Conservation (phyloP, 2,888 invertebrate genomes). For the Diadegma fenestrale region DNA sequence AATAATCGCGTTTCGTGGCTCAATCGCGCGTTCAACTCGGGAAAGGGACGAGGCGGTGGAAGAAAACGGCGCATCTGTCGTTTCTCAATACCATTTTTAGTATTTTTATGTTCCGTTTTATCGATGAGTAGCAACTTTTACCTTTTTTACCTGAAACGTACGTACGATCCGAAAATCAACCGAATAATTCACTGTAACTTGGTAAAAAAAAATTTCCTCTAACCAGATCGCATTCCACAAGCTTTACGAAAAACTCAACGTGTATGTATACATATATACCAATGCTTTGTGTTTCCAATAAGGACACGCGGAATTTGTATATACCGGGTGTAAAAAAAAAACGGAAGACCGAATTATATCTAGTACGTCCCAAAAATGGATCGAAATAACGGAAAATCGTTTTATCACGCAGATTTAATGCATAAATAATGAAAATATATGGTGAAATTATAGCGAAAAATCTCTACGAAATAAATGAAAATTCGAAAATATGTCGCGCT, state of each 20-base stretch:
- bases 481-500: neutral
- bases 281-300: conserved; percentile 1
- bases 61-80: conserved; percentile 72
- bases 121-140: neutral
- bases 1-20: conserved; percentile 68
- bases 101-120: neutral
- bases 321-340: conserved; percentile 53
- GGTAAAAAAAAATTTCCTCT: neutral
- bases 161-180: neutral
- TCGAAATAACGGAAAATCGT: neutral
- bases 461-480: neutral
- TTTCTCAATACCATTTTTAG: conserved; percentile 38
- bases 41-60: conserved; percentile 68
- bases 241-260: neutral
- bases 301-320: neutral
- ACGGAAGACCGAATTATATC: neutral
- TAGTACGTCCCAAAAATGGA: neutral
- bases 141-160: neutral
- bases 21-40: conserved; percentile 70
- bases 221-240: neutral
- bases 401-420: neutral
- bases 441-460: neutral
- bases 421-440: neutral
- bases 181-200: neutral
- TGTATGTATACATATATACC: neutral